These are phyloP conservation scores for Amphiprion ocellaris DNA, from an alignment of 2,113 vertebrate species.

Conservation along the genomic window DNA sequence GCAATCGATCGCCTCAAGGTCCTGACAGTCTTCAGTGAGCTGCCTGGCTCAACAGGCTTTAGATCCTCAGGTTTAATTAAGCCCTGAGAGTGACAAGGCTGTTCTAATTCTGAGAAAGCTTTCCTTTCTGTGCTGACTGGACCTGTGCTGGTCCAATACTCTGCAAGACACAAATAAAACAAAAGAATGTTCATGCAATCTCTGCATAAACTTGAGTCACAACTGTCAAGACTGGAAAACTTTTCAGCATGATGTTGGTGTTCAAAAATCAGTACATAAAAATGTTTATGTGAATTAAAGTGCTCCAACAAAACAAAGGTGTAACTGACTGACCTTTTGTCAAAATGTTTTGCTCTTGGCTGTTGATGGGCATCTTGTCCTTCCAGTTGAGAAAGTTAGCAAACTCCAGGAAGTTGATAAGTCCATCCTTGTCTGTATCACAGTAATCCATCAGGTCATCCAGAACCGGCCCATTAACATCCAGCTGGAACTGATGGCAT, in stretches of 20 bases:
- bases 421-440: conserved; percentile 87
- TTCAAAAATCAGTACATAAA: no score
- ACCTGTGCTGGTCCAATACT: conserved; percentile 16
- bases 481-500: conserved; percentile 85
- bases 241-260: neutral
- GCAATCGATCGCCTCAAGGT: conserved; percentile 69
- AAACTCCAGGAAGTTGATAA: conserved; percentile 90
- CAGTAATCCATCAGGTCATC: conserved; percentile 89
- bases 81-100: conserved; percentile 13
- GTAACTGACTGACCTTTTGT: conserved; percentile 79
- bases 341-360: conserved; percentile 82
- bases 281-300: no score
- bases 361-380: conserved; percentile 84
- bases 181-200: neutral
- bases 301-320: no score
- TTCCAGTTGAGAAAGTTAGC: conserved; percentile 93
- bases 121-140: conserved; percentile 45
- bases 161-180: conserved; percentile 41
- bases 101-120: neutral
- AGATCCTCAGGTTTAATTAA: conserved; percentile 82
- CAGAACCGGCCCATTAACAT: conserved; percentile 81
- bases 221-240: fast-evolving
- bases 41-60: conserved; percentile 76
- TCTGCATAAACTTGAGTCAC: neutral
- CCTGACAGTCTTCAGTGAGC: conserved; percentile 77